Percentiles rank a stretch among this genome's conserved stretches.
Evolutionary conservation across 2,113 vertebrate species (phyloP).

Genomic region (Gavialis gangeticus): DNA sequence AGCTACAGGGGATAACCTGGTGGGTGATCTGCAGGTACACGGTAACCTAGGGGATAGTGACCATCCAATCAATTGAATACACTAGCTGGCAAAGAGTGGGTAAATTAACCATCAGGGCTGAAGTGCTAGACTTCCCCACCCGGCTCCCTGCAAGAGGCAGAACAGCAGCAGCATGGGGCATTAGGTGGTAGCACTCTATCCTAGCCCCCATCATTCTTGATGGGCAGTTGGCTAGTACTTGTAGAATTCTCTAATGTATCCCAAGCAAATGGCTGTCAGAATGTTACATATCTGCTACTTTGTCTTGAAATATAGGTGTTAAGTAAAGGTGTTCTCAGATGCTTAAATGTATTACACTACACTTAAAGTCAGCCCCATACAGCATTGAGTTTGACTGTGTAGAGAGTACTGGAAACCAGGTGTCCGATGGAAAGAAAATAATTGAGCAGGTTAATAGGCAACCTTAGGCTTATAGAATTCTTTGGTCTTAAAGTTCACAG

Average conservation of each 20-base stretch:
- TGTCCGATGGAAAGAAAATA: not conserved
- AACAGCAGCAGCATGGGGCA: too few relatives aligned
- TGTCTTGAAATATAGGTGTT: not conserved
- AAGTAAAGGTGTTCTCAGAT: not conserved
- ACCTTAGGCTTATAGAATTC: not conserved
- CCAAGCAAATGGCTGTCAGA: not conserved
- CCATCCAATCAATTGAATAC: too few relatives aligned
- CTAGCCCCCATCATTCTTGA: too few relatives aligned
- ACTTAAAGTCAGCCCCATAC: not conserved
- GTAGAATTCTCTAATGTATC: not conserved
- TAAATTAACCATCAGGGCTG: too few relatives aligned
- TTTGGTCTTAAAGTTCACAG: not conserved
- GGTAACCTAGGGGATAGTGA: too few relatives aligned
- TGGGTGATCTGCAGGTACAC: too few relatives aligned
- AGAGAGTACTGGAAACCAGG: not conserved
- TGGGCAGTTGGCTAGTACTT: not conserved
- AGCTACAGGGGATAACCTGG: too few relatives aligned
- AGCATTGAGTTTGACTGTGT: not conserved
- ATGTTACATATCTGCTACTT: not conserved
- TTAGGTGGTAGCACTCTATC: too few relatives aligned
- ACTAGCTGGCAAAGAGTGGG: too few relatives aligned
- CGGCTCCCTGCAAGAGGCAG: too few relatives aligned
- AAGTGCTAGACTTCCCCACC: too few relatives aligned
- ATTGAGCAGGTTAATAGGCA: not conserved
- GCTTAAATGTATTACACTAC: not conserved